Base-by-base conservation (phyloP, 1,140 invertebrate genomes). In the Apolygus lucorum region DNA sequence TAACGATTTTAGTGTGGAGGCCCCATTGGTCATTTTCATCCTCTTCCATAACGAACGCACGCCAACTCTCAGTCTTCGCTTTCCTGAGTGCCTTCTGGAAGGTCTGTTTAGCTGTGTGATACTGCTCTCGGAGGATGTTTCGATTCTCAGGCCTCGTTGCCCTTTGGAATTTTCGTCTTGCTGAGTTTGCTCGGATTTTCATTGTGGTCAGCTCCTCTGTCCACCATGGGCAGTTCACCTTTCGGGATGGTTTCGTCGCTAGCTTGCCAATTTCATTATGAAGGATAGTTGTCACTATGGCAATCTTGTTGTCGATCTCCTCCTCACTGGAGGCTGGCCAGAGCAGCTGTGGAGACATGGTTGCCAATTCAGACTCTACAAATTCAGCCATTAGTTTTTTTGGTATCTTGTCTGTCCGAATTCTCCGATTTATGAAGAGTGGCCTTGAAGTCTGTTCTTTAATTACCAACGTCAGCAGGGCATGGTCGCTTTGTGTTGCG, bases 401-500 rank as follows among this genome's bases (percentile, higher is more conserved):
- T 1, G 21, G 21, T 1, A 63, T 63, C 17, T 25, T 25, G 26
- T 63, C 26, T 14, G 62, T 63, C 21, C 62, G 62, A 25, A 22
- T 22, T 2, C 62, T n/a, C 17, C 2, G 21, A 17, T 27, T 22
- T 27, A 17, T 25, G 14, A 2, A 2, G 22, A 14, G 14, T 14
- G 22, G 27, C 14, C 62, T 2, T 1, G 4, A 2, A 22, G 21
- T 22, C 1, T 25, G 2, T 63, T 24, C 4, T 1, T 2, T 27
- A 25, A 63, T 63, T 2, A 17, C 17, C 2, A 25, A 14, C 24
- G 21, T 63, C 2, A 63, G 2, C 4, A 63, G 21, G 17, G 62
- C 62, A 25, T 63, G 62, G 22, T 63, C 62, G 62, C 62, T 63
- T 2, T 22, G 22, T 2, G 62, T 63, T n/a, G 62, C 62, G 62